Conservation (phyloP, 2,113 vertebrate genomes). For the Platysteira castanea region DNA sequence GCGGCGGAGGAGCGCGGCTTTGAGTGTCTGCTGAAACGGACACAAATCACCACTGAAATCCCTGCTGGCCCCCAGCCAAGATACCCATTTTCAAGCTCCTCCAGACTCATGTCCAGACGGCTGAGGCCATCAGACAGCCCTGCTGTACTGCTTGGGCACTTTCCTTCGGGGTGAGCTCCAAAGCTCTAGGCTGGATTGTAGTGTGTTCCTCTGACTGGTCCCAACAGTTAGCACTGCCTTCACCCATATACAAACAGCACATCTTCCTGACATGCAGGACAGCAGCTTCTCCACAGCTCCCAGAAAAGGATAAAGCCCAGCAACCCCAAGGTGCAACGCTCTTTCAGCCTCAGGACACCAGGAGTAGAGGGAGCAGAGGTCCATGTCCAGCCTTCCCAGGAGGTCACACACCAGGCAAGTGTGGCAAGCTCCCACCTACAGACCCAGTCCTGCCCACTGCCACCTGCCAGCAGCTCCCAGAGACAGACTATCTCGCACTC, state of each 20-base stretch:
- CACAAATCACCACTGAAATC: constrained; percentile 20
- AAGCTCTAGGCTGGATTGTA: no score
- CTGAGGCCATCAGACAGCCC: not conserved
- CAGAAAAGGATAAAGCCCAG: not conserved
- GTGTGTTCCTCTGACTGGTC: not conserved
- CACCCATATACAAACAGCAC: rapidly evolving
- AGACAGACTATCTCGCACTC: not conserved
- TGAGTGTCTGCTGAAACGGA: not conserved
- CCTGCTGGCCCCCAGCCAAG: not conserved
- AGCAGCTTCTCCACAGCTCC: not conserved
- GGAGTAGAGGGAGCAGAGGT: not conserved
- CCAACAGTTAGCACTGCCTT: not conserved
- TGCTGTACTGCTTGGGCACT: not conserved
- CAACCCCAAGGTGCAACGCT: not conserved
- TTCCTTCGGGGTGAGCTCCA: not conserved
- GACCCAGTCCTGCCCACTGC: not conserved
- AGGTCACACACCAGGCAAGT: not conserved
- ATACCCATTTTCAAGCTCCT: constrained; percentile 13
- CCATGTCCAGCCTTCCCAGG: not conserved
- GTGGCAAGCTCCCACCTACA: not conserved
- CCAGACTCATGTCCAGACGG: not conserved
- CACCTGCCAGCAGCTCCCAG: not conserved
- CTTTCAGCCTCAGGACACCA: not conserved
- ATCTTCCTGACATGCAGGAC: rapidly evolving
- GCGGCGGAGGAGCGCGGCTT: not conserved